These are phyloP conservation scores for Tapera naevia DNA, from an alignment of 2,797 vertebrate genomes.

Conservation along the genomic window DNA sequence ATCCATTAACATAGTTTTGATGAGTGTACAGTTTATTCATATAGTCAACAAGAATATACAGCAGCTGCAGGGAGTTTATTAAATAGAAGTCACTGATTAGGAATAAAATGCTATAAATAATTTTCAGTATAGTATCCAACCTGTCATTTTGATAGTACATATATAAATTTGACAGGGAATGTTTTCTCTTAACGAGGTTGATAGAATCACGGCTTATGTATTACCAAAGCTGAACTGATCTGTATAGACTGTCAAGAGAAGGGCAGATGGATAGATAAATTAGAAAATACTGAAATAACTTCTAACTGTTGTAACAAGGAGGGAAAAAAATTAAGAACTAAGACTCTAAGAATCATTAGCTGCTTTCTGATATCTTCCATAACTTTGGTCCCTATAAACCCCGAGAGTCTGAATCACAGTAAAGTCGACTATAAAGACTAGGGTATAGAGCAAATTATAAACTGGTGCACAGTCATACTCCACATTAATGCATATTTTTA, in stretches of 20 bases:
- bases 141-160: background rate
- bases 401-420: background rate
- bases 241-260: background rate
- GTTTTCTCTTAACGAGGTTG: background rate
- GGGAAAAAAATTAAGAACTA: background rate
- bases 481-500: background rate
- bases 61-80: background rate
- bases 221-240: background rate
- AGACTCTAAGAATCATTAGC: background rate
- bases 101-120: background rate
- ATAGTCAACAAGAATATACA: background rate
- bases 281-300: constrained; percentile 40
- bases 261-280: background rate
- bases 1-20: background rate
- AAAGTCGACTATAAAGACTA: background rate
- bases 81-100: background rate
- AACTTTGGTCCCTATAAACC: background rate
- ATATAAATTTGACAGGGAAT: background rate
- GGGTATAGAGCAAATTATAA: background rate
- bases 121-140: background rate
- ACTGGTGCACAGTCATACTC: background rate
- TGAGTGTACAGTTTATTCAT: background rate
- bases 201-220: background rate
- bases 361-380: background rate
- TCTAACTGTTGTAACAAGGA: background rate